Conservation (phyloP, 1,140 invertebrate genomes). For the Pogonognathellus flavescens region DNA sequence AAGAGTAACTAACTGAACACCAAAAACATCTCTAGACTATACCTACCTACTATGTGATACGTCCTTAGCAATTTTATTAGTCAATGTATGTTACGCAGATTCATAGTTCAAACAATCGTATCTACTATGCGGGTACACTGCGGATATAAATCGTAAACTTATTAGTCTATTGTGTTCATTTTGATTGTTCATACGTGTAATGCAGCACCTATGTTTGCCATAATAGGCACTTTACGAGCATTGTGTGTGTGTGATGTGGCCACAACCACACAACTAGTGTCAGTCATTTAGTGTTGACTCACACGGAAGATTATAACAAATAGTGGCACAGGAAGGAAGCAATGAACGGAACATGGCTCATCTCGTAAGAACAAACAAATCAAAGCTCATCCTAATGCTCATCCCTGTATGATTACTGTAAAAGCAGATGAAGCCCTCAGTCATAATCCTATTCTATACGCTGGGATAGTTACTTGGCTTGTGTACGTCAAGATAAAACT, state of each 20-base stretch:
- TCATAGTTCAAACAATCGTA: too few species aligned
- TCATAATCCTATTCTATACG: not conserved
- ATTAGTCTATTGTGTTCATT: too few species aligned
- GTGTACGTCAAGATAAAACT: not conserved
- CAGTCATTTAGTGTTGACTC: not conserved
- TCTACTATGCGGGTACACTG: too few species aligned
- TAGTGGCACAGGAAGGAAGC: constrained; percentile 23
- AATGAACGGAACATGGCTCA: constrained; percentile 16
- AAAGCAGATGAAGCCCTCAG: not conserved
- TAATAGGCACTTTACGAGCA: not conserved
- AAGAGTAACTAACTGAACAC: too few species aligned
- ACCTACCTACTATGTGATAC: too few species aligned
- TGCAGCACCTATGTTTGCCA: not conserved
- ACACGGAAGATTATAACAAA: not conserved
- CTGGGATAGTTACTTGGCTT: not conserved
- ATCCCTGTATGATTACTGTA: constrained; percentile 15
- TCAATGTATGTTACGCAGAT: too few species aligned
- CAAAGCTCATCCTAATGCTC: constrained; percentile 31
- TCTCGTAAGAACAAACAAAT: constrained; percentile 38
- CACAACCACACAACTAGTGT: not conserved
- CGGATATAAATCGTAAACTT: too few species aligned
- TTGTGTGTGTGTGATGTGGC: constrained; percentile 3
- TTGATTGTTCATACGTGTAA: too few species aligned
- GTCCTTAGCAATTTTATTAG: too few species aligned
- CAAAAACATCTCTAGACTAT: too few species aligned